Percentiles rank a stretch among this genome's conserved stretches.
These are phyloP conservation scores for Phalangium opilio DNA, from an alignment of 2,888 invertebrate species.

Conservation along the genomic window DNA sequence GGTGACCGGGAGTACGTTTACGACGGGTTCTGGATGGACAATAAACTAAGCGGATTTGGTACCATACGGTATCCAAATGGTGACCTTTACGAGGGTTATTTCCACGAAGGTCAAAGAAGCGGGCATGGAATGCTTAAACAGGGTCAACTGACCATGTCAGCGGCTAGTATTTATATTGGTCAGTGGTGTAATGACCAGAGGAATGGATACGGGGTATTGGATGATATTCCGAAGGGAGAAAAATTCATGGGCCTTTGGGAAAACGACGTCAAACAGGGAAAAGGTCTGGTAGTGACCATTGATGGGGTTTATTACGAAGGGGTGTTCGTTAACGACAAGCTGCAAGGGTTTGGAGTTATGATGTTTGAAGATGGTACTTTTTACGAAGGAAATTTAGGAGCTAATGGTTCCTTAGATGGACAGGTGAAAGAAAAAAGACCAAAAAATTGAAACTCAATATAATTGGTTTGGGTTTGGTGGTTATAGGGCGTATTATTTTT, in stretches of 20 bases:
- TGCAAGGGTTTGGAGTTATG: slow-evolving; percentile 75
- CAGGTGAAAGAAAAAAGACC: slow-evolving; percentile 33
- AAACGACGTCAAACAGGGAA: slow-evolving; percentile 66
- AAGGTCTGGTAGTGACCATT: slow-evolving; percentile 68
- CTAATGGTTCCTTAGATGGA: slow-evolving; percentile 57
- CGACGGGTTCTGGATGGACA: slow-evolving; percentile 66
- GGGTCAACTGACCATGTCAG: slow-evolving; percentile 56
- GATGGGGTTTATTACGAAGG: slow-evolving; percentile 87
- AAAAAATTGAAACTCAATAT: too few species aligned
- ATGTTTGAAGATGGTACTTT: slow-evolving; percentile 73
- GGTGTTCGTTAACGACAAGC: slow-evolving; percentile 57
- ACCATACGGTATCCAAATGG: slow-evolving; percentile 57
- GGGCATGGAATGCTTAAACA: slow-evolving; percentile 71
- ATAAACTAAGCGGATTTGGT: slow-evolving; percentile 65
- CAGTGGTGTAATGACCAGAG: slow-evolving; percentile 63
- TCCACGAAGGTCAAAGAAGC: slow-evolving; percentile 64
- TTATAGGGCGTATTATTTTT: slow-evolving; percentile 57
- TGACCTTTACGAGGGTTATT: slow-evolving; percentile 70
- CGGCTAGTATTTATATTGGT: slow-evolving; percentile 70
- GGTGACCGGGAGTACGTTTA: slow-evolving; percentile 43
- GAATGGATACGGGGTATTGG: slow-evolving; percentile 76
- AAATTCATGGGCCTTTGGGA: slow-evolving; percentile 81
- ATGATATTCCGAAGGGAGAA: slow-evolving; percentile 61
- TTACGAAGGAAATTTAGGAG: slow-evolving; percentile 74
- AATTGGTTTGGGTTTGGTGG: too few species aligned